Evolutionary conservation across 2,113 vertebrate genomes (phyloP).

Genomic region (Eurypyga helias): DNA sequence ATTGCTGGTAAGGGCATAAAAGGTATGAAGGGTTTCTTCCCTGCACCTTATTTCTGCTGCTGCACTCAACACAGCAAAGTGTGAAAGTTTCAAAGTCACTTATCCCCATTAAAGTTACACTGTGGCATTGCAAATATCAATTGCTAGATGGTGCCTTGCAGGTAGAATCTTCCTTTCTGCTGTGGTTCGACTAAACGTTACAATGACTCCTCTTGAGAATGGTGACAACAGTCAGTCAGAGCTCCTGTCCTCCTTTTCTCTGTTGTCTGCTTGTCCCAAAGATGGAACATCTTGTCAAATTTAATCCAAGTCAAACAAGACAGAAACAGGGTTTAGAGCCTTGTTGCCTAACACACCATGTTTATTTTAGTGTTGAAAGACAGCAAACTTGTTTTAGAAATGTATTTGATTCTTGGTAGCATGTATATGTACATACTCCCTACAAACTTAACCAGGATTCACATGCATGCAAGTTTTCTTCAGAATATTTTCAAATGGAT

Average conservation of each 20-base stretch:
- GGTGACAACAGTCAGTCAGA: neutral
- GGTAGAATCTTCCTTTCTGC: neutral
- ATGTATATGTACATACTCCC: neutral
- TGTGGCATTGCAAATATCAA: neutral
- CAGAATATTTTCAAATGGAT: neutral
- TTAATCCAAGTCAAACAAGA: neutral
- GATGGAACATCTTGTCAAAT: neutral
- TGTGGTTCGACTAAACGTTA: neutral
- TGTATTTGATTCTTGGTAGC: neutral
- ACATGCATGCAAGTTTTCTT: neutral
- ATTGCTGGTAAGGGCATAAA: neutral
- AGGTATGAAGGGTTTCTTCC: neutral
- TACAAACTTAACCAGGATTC: neutral
- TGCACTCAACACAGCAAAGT: neutral
- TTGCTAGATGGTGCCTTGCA: neutral
- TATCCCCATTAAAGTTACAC: neutral
- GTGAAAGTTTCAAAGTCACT: neutral
- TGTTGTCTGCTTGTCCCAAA: neutral
- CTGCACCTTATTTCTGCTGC: neutral
- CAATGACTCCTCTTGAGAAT: neutral
- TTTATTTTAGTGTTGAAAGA: neutral
- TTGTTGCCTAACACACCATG: neutral
- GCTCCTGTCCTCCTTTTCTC: neutral
- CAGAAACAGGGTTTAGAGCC: neutral
- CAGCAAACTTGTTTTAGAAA: neutral